Evolutionary conservation across 2,888 invertebrate species (phyloP), one percentile per base, ranked within the genome.

Genomic region (Apeira syringaria): DNA sequence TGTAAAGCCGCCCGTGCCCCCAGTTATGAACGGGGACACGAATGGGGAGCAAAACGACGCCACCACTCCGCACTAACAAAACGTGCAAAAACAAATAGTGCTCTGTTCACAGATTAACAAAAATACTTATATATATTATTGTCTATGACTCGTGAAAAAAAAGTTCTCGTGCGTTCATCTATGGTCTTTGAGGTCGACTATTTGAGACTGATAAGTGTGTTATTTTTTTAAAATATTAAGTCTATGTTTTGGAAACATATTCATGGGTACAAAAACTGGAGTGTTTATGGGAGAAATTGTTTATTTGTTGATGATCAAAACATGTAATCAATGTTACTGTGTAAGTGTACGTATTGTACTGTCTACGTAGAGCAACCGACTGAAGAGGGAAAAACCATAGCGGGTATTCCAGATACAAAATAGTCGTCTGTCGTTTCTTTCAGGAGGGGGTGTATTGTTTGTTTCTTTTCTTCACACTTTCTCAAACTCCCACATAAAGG

Each of bases 201-300:
- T 68, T 76, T 82, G 86, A 86, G 86, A 86, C 86, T 86, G 86
- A 84, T 74, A 75, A 63, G 77, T 75, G 80, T 78, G 72, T 71
- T 70, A 37, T 72, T 71, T 65, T 67, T 8, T 66, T 61, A 61
- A 59, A 61, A 61, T 59, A 64, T 63, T 75, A 73, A 63, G 67
- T 69, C 63, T 50, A 66, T 48, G 2, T 68, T 61, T 55, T 45
- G 3, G 27, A 32, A 33, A 22, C 34, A 24, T 17, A 15, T 9
- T 7, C 12, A 13, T 20, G 2, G 20, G n/a, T n/a, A n/a, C n/a
- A n/a, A n/a, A n/a, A n/a, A n/a, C n/a, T n/a, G n/a, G n/a, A n/a
- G n/a, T n/a, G n/a, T n/a, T n/a, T n/a, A n/a, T n/a, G n/a, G n/a
- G n/a, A n/a, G n/a, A n/a, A n/a, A n/a, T n/a, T n/a, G n/a, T n/a